Conservation (phyloP, 2,888 invertebrate genomes). For the Beris morrisii region DNA sequence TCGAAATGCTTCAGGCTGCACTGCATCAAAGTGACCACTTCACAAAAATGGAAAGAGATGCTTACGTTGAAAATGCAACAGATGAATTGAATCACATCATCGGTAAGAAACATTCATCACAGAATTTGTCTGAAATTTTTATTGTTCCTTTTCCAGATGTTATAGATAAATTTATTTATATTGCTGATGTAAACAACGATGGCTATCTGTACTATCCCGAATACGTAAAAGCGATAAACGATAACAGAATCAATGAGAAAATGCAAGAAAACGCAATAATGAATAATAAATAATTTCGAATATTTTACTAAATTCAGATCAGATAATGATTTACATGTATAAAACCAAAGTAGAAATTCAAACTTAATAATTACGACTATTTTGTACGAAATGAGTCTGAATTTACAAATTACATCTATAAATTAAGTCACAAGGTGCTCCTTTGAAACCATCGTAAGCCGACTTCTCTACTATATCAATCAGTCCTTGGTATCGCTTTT, state of each 20-base stretch:
- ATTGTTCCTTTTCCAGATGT: conserved; percentile 62
- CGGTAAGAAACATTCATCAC: conserved; percentile 43
- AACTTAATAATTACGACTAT: conserved; percentile 7
- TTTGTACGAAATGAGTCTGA: conserved; percentile 15
- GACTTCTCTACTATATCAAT: conserved; percentile 68
- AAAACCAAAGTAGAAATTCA: too few species aligned
- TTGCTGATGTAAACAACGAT: conserved; percentile 83
- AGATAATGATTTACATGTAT: too few species aligned
- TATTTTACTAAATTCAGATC: too few species aligned
- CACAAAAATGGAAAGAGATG: conserved; percentile 48
- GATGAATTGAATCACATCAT: conserved; percentile 53
- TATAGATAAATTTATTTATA: conserved; percentile 79
- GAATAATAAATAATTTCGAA: too few species aligned
- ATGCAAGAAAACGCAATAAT: not conserved
- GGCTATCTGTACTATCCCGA: conserved; percentile 87
- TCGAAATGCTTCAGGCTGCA: conserved; percentile 75
- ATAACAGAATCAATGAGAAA: conserved; percentile 30
- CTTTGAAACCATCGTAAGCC: conserved; percentile 65
- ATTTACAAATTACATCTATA: conserved; percentile 56
- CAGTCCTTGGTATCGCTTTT: conserved; percentile 65
- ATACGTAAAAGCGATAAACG: conserved; percentile 59
- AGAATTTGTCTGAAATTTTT: conserved; percentile 1
- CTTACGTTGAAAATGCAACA: conserved; percentile 48
- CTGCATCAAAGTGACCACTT: conserved; percentile 59
- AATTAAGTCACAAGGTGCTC: conserved; percentile 61